Base-by-base conservation (phyloP, 2,113 vertebrate genomes). In the Porphyrio hochstetteri region DNA sequence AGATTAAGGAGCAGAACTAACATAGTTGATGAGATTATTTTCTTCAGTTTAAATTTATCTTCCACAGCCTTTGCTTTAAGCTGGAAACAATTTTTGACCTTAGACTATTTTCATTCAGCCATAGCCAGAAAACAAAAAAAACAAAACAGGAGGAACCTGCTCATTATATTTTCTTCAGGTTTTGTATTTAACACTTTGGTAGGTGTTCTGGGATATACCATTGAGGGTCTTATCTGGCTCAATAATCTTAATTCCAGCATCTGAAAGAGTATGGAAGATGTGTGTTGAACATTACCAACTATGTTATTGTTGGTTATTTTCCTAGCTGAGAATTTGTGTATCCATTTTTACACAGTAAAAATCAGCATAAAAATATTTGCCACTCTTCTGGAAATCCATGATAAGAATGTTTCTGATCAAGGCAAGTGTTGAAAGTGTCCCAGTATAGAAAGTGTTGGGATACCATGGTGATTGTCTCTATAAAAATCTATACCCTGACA, bases 401-500 rank as follows among this genome's bases (percentile, higher is more conserved):
- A 63, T 72, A 89, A 79, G 57, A 71, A 12, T 86, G 70, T 77
- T 93, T 70, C 48, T 91, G 65, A 94, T 95, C 61, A 92, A 96
- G 31, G 35, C 64, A 91, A 86, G 23, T 87, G 77, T 57, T 92
- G 53, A 86, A 46, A 76, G 29, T 57, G 23, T 91, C 57, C 53
- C 50, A 86, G 23, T 84, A 95, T 88, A 96, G 90, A 82, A 95
- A 75, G 52, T 78, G 60, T 70, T 90, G 23, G 81, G 72, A 79
- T 93, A 57, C 92, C 74, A 94, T 95, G 92, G 88, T 93, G 83
- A 93, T 91, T 76, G 38, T 88, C 64, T 94, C 83, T 89, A 65
- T 92, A 95, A 96, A 94, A 96, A 92, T 91, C 57, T 84, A 71
- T 89, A 69, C 17, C 10, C 53, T 92, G 77, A 81, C 83, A 96